Evolutionary conservation across 2,888 invertebrate species (phyloP), one percentile per base, ranked within the genome.

Genomic region (Lepidocyrtoides sp.): DNA sequence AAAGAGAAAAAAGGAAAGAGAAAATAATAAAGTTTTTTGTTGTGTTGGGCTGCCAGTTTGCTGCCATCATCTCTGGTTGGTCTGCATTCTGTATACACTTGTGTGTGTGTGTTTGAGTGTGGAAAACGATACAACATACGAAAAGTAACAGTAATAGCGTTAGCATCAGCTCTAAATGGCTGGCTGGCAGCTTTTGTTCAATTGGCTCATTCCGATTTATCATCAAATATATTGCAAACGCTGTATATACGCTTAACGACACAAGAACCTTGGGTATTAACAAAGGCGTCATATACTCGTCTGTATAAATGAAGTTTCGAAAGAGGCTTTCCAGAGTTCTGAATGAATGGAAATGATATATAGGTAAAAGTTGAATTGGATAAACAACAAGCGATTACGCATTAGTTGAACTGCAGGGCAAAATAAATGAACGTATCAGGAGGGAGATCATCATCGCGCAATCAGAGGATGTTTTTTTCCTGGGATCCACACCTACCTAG

Each of bases 151-250:
- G 2, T 57, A 17, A 20, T 57, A 20, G 20, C 20, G 57, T 17
- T 63, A 63, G 29, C 26, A 8, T 77, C 26, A 51, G 41, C 32
- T 36, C 44, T 44, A 20, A 75, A 23, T 75, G 44, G 75, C 8
- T 75, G 17, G 2, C 10, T 57, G 17, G 57, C 23, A 57, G 63
- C n/a, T 41, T 72, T 72, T 72, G 41, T 72, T 72, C 17, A 75
- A 75, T 75, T 75, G 75, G 75, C 48, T 75, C 20, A 75, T 48
- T 48, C 48, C 17, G n/a, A n/a, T n/a, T n/a, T n/a, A n/a, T n/a
- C n/a, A n/a, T n/a, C n/a, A n/a, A n/a, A n/a, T n/a, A n/a, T n/a
- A n/a, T n/a, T n/a, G n/a, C n/a, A n/a, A n/a, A n/a, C n/a, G n/a
- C n/a, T n/a, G n/a, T n/a, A n/a, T n/a, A n/a, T n/a, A n/a, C n/a